These are phyloP conservation scores for Homarus americanus DNA, from an alignment of 1,140 invertebrate species.

Conservation along the genomic window DNA sequence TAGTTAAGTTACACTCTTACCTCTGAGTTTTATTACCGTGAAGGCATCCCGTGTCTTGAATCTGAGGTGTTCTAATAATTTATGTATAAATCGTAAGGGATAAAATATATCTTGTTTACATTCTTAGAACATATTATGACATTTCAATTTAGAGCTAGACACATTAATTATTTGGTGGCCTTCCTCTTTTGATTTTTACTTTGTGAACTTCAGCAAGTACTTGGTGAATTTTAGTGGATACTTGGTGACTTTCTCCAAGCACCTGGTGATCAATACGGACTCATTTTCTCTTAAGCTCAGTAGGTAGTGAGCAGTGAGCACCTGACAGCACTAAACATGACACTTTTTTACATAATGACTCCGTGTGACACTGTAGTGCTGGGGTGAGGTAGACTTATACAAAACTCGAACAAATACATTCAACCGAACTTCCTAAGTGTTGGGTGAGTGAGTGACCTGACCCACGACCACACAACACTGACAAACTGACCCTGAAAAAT, in stretches of 20 bases:
- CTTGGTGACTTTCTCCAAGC: neutral
- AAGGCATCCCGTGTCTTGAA: neutral
- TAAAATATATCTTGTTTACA: no score
- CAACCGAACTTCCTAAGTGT: slow-evolving; percentile 26
- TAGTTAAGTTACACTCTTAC: no score
- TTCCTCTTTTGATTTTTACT: no score
- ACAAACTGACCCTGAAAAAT: neutral
- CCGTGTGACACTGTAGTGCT: slow-evolving; percentile 49
- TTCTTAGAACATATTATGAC: no score
- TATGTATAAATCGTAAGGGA: no score
- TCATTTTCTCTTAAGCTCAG: neutral
- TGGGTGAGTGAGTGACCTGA: slow-evolving; percentile 23
- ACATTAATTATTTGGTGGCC: no score
- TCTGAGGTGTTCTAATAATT: no score
- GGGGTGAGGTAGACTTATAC: slow-evolving; percentile 65
- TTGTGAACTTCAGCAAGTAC: no score
- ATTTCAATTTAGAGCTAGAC: no score
- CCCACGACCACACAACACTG: neutral
- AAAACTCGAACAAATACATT: slow-evolving; percentile 42
- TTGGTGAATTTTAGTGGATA: no score
- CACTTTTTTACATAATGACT: slow-evolving; percentile 32
- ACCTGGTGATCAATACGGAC: neutral
- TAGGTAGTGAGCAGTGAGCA: neutral
- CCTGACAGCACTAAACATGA: neutral
- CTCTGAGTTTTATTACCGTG: no score